These are phyloP conservation scores for Oasisia sp. DNA, from an alignment of 2,888 invertebrate species.

Conservation along the genomic window DNA sequence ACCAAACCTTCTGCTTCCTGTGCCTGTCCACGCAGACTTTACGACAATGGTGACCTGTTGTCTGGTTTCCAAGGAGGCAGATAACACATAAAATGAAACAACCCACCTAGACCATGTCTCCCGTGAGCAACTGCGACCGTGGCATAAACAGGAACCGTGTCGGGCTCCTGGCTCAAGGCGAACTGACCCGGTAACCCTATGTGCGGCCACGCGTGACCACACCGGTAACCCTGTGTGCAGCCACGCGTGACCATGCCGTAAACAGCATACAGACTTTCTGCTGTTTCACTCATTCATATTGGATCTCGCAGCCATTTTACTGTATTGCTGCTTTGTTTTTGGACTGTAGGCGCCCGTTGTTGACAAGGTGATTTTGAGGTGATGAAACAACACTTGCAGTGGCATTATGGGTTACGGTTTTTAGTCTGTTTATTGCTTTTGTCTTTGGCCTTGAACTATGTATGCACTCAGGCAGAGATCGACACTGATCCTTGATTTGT, in stretches of 20 bases:
- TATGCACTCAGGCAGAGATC: no score
- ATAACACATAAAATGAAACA: neutral
- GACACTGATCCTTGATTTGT: no score
- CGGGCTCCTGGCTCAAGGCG: neutral
- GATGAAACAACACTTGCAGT: neutral
- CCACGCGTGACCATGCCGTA: neutral
- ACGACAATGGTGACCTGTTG: neutral
- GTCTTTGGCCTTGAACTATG: neutral
- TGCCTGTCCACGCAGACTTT: neutral
- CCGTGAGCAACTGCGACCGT: neutral
- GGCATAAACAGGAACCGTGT: neutral
- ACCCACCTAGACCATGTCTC: neutral
- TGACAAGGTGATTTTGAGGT: neutral
- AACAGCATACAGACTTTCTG: neutral
- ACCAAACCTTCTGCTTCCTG: neutral
- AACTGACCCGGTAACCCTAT: neutral
- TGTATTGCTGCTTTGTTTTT: neutral
- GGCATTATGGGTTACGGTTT: neutral
- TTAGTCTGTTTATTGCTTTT: neutral
- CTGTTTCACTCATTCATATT: neutral
- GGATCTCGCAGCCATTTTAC: neutral
- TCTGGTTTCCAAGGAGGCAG: neutral
- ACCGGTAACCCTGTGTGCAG: neutral
- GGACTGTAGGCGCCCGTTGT: neutral
- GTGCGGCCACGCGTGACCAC: conserved; percentile 7